These are phyloP conservation scores for Macrostomum lignano DNA, from an alignment of 1,140 invertebrate species.

Conservation along the genomic window DNA sequence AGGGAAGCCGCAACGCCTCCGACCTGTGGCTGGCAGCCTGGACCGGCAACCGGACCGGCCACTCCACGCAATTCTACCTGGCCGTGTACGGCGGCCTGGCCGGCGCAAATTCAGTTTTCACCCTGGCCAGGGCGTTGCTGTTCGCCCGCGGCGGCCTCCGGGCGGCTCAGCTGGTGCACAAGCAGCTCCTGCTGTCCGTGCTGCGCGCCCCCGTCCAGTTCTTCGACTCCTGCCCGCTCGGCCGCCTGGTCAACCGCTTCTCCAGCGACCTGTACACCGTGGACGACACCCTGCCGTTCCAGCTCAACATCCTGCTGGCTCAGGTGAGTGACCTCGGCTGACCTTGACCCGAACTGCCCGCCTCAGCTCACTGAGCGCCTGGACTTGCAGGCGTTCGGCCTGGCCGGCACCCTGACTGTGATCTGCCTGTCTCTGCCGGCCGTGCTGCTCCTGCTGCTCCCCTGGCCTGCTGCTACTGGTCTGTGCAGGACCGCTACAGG, in stretches of 20 bases:
- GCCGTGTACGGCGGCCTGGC: conserved; percentile 51
- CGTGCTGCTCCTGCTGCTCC: conserved; percentile 46
- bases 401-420: conserved; percentile 41
- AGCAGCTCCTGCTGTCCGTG: conserved; percentile 41
- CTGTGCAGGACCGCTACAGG: conserved; percentile 32
- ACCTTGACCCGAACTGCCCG: too few relatives aligned
- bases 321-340: too few relatives aligned
- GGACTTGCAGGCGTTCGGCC: conserved; percentile 16
- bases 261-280: conserved; percentile 70
- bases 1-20: neutral
- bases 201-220: conserved; percentile 54
- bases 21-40: too few relatives aligned
- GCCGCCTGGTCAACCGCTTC: conserved; percentile 70
- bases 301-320: conserved; percentile 68
- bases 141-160: conserved; percentile 76
- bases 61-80: conserved; percentile 44
- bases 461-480: conserved; percentile 28
- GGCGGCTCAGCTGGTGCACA: conserved; percentile 55
- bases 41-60: too few relatives aligned
- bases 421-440: conserved; percentile 66
- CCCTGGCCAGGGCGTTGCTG: conserved; percentile 58
- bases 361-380: too few relatives aligned
- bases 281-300: conserved; percentile 77
- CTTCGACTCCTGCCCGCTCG: conserved; percentile 63
- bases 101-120: conserved; percentile 49